Conservation (phyloP, 2,113 vertebrate genomes). For the Nothobranchius furzeri region DNA sequence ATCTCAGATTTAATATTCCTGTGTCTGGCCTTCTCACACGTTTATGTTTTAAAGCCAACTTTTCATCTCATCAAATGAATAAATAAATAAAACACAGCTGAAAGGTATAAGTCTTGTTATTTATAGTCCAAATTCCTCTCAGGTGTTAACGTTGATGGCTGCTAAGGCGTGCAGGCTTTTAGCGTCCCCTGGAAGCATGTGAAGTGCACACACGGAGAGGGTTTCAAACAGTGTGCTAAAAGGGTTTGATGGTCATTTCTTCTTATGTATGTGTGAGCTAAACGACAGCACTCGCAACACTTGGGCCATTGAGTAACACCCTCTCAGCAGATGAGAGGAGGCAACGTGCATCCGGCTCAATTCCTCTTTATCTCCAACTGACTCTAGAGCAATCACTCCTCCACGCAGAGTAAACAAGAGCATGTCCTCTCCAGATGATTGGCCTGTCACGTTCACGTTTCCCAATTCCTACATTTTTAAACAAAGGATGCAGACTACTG, state of each 20-base stretch:
- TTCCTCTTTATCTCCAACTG: slow-evolving; percentile 37
- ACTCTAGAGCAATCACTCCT: slow-evolving; percentile 45
- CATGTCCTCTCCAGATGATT: slow-evolving; percentile 25
- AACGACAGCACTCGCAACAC: slow-evolving; percentile 16
- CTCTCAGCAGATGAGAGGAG: slow-evolving; percentile 33
- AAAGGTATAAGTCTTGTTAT: slow-evolving; percentile 13
- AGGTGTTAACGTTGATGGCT: slow-evolving; percentile 11
- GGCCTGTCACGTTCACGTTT: slow-evolving; percentile 52
- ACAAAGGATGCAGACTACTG: slow-evolving; percentile 31
- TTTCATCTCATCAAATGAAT: neutral
- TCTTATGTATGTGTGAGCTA: slow-evolving; percentile 6
- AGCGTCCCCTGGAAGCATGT: neutral
- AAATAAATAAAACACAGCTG: neutral
- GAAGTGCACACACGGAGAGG: neutral
- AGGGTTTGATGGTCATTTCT: slow-evolving; percentile 17
- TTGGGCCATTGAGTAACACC: slow-evolving; percentile 13
- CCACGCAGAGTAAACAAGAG: slow-evolving; percentile 24
- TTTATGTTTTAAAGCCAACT: neutral
- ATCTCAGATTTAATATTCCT: too few species aligned
- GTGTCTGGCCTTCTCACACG: too few species aligned
- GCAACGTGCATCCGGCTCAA: slow-evolving; percentile 16
- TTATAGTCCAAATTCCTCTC: slow-evolving; percentile 5
- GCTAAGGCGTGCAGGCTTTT: slow-evolving; percentile 18
- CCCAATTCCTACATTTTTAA: slow-evolving; percentile 23
- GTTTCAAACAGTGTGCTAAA: slow-evolving; percentile 14